Conservation (phyloP, 2,797 vertebrate genomes). For the Alcedo atthis region DNA sequence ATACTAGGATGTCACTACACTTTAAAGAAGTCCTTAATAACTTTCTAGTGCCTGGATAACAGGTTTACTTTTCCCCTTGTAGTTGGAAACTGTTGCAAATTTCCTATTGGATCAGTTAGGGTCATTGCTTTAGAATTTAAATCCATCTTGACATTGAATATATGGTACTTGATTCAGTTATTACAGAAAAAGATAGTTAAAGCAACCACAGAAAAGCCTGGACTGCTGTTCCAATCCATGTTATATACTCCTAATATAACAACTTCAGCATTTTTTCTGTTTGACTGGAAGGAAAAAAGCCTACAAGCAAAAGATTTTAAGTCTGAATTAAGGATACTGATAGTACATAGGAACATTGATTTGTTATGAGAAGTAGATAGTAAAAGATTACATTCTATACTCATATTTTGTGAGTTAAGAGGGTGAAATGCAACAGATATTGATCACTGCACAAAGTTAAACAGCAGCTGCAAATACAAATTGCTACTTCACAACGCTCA, state of each 20-base stretch:
- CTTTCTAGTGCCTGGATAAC: background rate
- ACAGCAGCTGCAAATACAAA: slow-evolving; percentile 5
- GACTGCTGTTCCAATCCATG: background rate
- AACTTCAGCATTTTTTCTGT: slow-evolving; percentile 15
- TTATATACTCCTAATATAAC: background rate
- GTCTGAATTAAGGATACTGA: slow-evolving; percentile 8
- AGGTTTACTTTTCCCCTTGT: background rate
- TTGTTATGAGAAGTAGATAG: slow-evolving; percentile 24
- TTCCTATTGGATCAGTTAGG: background rate
- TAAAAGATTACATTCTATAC: slow-evolving; percentile 16
- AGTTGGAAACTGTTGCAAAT: background rate
- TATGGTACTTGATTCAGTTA: background rate
- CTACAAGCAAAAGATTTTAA: slow-evolving; percentile 18
- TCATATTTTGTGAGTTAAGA: slow-evolving; percentile 36
- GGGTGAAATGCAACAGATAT: background rate
- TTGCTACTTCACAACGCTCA: background rate
- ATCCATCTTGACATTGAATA: background rate
- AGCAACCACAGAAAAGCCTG: background rate
- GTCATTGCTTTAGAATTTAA: background rate
- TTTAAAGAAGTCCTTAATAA: background rate
- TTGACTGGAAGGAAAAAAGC: background rate
- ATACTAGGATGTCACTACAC: background rate
- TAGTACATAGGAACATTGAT: slow-evolving; percentile 25
- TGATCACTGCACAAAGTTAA: slow-evolving; percentile 7
- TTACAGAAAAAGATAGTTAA: background rate